Conservation (phyloP, 2,113 vertebrate genomes). For the Gallinago jamesoni region DNA sequence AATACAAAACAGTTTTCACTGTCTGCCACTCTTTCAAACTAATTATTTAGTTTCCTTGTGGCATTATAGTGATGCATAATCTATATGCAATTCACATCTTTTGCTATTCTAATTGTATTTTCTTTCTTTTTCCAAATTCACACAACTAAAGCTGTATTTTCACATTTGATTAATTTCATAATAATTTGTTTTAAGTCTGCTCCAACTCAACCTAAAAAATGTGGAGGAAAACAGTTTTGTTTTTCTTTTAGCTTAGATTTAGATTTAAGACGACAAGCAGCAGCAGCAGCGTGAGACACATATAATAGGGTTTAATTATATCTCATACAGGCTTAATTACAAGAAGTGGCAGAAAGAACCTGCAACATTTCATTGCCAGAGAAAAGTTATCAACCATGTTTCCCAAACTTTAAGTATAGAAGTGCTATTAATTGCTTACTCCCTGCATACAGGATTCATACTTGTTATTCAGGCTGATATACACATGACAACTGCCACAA, state of each 20-base stretch:
- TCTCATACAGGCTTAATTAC: constrained; percentile 38
- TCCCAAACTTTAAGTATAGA: not conserved
- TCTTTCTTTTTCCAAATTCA: not conserved
- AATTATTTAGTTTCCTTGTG: not conserved
- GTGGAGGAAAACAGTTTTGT: not conserved
- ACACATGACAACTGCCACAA: not conserved
- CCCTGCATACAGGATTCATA: not conserved
- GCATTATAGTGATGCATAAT: not conserved
- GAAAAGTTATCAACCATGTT: constrained; percentile 6
- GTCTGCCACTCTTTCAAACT: not conserved
- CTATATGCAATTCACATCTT: not conserved
- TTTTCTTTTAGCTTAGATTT: constrained; percentile 3
- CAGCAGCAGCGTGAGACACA: constrained; percentile 11
- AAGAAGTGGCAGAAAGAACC: constrained; percentile 33
- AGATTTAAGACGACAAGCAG: constrained; percentile 27
- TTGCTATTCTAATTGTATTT: not conserved
- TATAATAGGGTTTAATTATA: constrained; percentile 35
- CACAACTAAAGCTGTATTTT: not conserved
- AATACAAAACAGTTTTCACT: not conserved
- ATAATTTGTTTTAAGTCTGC: not conserved
- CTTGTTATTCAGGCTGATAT: not conserved
- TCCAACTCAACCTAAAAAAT: not conserved
- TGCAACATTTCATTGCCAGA: not conserved
- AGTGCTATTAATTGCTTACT: constrained; percentile 6
- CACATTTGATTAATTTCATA: constrained; percentile 36